Base-by-base conservation (phyloP, 2,113 vertebrate genomes). In the Dicentrarchus labrax region DNA sequence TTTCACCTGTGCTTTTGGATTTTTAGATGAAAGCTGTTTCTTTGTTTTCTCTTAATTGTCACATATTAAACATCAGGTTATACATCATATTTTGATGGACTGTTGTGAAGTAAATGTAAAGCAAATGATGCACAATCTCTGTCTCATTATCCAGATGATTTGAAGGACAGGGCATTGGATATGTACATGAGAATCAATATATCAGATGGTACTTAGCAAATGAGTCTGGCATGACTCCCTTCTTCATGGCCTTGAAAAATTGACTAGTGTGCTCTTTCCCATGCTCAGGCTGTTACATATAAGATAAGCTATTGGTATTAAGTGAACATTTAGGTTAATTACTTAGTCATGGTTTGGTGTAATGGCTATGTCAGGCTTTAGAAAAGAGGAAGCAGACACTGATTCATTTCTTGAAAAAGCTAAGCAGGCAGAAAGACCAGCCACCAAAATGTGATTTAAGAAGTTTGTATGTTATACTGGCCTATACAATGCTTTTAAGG, bases 201-300 rank as follows among this genome's bases (percentile, higher is more conserved):
- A 75, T 90, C 60, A 70, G 62, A 61, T 69, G 78, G 75, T 84
- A 80, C 87, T 88, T 71, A 86, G 78, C 69, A 79, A 89, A 91
- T 87, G 22, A 82, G 76, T 80, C 73, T 87, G 73, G 69, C 77
- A 19, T 56, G 38, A 74, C 75, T 82, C 22, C 41, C 13, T 57
- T 30, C 53, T 67, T 22, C 4, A 38, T 12, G 7, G 69, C 72
- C 45, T 43, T 71, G 36, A 21, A 47, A 82, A 80, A 89, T n/a
- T 78, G 65, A 89, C 89, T 87, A 76, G 39, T 57, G 39, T 70
- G 78, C 89, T 13, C 5, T 76, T 86, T 80, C 19, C 4, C 24
- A 15, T 76, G 47, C 41, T 39, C 41, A 22, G 16, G 24, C 51
- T 43, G 13, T 50, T 84, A 13, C 9, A 45, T 45, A 61, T 50